phyloP scores from a whole-genome alignment of 2,888 invertebrate species.

The Andrena hattorfiana region DNA sequence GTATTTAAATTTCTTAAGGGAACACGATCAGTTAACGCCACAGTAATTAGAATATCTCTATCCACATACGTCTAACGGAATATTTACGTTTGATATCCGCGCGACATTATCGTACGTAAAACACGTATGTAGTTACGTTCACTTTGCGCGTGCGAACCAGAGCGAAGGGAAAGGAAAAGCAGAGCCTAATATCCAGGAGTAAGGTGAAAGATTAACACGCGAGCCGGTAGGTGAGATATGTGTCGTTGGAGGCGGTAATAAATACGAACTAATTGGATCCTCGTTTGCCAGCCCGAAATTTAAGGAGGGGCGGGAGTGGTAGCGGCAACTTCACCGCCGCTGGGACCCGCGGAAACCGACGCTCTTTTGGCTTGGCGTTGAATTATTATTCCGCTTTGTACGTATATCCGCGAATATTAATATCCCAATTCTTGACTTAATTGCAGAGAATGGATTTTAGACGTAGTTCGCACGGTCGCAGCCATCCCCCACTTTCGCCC shows the following conservation, averaged over 20 bases:
- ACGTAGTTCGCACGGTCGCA: constrained; percentile 51
- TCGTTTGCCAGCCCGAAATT: constrained; percentile 73
- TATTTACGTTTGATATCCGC: constrained; percentile 1
- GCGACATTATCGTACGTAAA: background rate
- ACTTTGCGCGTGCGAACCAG: constrained; percentile 2
- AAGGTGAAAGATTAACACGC: constrained; percentile 74
- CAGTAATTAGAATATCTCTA: background rate
- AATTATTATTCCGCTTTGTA: constrained; percentile 83
- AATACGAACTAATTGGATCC: constrained; percentile 82
- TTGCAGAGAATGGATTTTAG: constrained; percentile 82
- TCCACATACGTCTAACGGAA: background rate
- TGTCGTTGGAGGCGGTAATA: constrained; percentile 76
- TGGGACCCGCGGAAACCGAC: constrained; percentile 44
- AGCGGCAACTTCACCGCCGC: constrained; percentile 27
- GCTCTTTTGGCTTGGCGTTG: constrained; percentile 72
- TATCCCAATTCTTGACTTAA: constrained; percentile 83
- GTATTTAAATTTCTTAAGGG: too few relatives aligned
- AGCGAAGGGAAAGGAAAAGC: constrained; percentile 20
- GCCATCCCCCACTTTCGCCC: constrained; percentile 12
- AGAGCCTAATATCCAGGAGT: constrained; percentile 34
- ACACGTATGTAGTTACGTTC: background rate
- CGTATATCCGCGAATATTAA: constrained; percentile 83
- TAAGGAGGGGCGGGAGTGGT: constrained; percentile 13
- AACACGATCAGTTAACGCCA: too few relatives aligned
- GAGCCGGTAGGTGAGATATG: constrained; percentile 68